Evolutionary conservation across 2,888 invertebrate genomes (phyloP).

Genomic region (Trilocha varians): DNA sequence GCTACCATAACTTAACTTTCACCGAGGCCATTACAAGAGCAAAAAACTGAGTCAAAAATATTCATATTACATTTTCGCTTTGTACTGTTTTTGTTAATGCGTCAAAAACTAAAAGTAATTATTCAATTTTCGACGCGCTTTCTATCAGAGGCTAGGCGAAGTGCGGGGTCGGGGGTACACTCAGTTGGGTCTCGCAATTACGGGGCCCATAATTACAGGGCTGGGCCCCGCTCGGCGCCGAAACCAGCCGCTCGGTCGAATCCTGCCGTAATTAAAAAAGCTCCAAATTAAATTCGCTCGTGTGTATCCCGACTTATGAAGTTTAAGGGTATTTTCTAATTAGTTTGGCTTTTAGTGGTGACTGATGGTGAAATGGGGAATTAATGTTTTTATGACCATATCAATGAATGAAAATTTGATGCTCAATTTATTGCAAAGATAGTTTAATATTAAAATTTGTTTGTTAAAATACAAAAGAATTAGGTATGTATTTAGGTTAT

Average conservation of each 20-base stretch:
- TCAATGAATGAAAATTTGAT: too few relatives aligned
- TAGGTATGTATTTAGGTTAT: too few relatives aligned
- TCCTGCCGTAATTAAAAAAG: slow-evolving; percentile 71
- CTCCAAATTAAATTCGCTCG: slow-evolving; percentile 73
- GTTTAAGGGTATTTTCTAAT: slow-evolving; percentile 69
- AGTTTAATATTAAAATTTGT: too few relatives aligned
- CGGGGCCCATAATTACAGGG: slow-evolving; percentile 71
- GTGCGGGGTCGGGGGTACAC: slow-evolving; percentile 36
- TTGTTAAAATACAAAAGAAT: too few relatives aligned
- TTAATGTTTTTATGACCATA: background rate
- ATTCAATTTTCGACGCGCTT: slow-evolving; percentile 42
- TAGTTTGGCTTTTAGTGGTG: slow-evolving; percentile 51
- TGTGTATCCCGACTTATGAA: slow-evolving; percentile 65
- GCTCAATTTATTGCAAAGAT: too few relatives aligned
- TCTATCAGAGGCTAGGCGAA: slow-evolving; percentile 41
- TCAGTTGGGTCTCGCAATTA: slow-evolving; percentile 65
- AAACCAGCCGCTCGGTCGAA: slow-evolving; percentile 56
- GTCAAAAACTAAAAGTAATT: slow-evolving; percentile 11
- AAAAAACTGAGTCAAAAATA: background rate
- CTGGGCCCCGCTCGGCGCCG: slow-evolving; percentile 62
- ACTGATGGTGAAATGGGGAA: slow-evolving; percentile 39
- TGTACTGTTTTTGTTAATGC: background rate
- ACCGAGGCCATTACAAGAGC: background rate
- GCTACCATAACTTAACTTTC: background rate
- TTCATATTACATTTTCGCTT: background rate